Evolutionary conservation across 2,888 invertebrate genomes (phyloP).

Genomic region (Phengaris alcon): DNA sequence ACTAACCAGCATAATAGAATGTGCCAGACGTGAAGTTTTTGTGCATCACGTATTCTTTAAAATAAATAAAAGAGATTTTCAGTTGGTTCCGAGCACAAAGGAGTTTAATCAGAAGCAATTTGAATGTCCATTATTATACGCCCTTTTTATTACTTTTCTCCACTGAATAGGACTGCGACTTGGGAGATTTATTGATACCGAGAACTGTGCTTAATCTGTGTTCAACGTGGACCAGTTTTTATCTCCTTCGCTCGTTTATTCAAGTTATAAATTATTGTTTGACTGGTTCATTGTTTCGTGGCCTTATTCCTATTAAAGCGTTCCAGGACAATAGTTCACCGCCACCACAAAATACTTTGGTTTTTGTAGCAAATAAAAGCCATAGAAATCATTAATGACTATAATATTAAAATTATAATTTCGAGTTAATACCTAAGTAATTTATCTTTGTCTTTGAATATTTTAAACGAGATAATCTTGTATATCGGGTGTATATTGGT

Average conservation of each 20-base stretch:
- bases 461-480: too few relatives aligned
- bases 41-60: slow-evolving; percentile 23
- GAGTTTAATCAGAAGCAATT: slow-evolving; percentile 50
- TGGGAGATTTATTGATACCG: slow-evolving; percentile 42
- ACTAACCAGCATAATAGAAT: neutral
- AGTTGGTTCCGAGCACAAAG: slow-evolving; percentile 45
- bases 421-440: too few relatives aligned
- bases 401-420: too few relatives aligned
- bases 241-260: slow-evolving; percentile 11
- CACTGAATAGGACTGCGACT: slow-evolving; percentile 34
- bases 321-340: neutral
- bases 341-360: neutral
- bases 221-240: slow-evolving; percentile 16
- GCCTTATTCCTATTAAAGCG: neutral
- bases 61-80: slow-evolving; percentile 35
- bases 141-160: slow-evolving; percentile 43
- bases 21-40: slow-evolving; percentile 7
- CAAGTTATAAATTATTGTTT: neutral
- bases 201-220: slow-evolving; percentile 29
- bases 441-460: too few relatives aligned
- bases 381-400: too few relatives aligned
- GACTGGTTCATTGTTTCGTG: neutral
- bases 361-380: neutral
- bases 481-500: too few relatives aligned
- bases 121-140: slow-evolving; percentile 44